Base-by-base conservation (phyloP, 2,888 invertebrate species). In the Neocrepidodera transversa region DNA sequence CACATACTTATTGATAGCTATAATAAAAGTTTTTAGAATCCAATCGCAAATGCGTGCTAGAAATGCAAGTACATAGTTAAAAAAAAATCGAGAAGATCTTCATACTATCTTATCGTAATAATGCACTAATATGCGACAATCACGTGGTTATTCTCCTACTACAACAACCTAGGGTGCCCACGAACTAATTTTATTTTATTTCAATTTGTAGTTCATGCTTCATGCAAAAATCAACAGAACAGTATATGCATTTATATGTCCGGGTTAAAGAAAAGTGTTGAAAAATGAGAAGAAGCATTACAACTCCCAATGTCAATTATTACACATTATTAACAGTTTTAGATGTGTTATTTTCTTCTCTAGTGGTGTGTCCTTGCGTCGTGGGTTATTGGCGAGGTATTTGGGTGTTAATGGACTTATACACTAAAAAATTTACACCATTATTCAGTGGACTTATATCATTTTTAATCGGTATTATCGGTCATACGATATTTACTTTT, bases 371-470 rank as follows among this genome's bases (percentile, higher is more conserved):
- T 1, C 93, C 93, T 8, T 86, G 89, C 55, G 92, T 93, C 45
- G 91, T 94, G 57, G 86, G 88, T 64, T 93, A 92, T 79, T 93
- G 94, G 94, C 85, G 93, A 64, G 91, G 92, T 65, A 90, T 92
- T 43, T 94, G 93, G 93, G 86, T 86, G 43, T 83, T 93, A 50
- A 87, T 91, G 83, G 90, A 87, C 11, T 11, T 32, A 74, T 87
- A 90, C 76, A 83, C 93, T 56, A 85, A 86, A 66, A 89, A 92
- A 0, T 80, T 83, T 0, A 78, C 85, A 58, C 78, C 80, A 2
- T 79, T 86, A 2, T 70, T 82, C 43, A 91, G 91, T 70, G 87
- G 88, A 13, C 80, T 87, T 53, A 81, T 84, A 28, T 92, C 92
- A 68, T 84, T 90, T 53, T 77, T 82, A 1, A 85, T 91, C 68